Conservation (phyloP, 2,888 invertebrate genomes). For the Orchesella flavescens region DNA sequence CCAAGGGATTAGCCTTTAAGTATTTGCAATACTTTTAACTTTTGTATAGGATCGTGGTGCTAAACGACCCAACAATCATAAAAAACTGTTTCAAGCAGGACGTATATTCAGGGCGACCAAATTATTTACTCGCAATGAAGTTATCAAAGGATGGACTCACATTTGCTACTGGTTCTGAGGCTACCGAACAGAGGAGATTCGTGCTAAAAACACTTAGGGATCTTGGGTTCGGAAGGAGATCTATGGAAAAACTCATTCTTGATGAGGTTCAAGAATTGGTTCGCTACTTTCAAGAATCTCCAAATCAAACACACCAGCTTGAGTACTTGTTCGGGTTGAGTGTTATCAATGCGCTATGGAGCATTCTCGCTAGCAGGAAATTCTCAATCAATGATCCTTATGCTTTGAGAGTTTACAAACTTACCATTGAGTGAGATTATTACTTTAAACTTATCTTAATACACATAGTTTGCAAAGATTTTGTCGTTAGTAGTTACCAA, state of each 20-base stretch:
- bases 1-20: too few relatives aligned
- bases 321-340: constrained; percentile 58
- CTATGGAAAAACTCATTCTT: constrained; percentile 61
- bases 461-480: too few relatives aligned
- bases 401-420: constrained; percentile 57
- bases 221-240: constrained; percentile 65
- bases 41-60: constrained; percentile 62
- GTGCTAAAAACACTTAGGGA: constrained; percentile 64
- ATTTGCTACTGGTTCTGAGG: constrained; percentile 59
- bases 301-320: background rate
- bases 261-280: constrained; percentile 61
- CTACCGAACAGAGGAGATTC: constrained; percentile 64
- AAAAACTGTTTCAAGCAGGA: constrained; percentile 57
- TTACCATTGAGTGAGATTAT: constrained; percentile 65
- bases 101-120: constrained; percentile 63
- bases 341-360: constrained; percentile 68
- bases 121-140: constrained; percentile 64
- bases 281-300: constrained; percentile 42
- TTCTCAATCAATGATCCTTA: constrained; percentile 60
- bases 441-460: too few relatives aligned
- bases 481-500: too few relatives aligned
- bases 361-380: constrained; percentile 61
- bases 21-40: too few relatives aligned
- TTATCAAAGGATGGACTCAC: constrained; percentile 62
- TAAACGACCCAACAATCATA: constrained; percentile 63